phyloP scores from a whole-genome alignment of 2,888 invertebrate species.

The Polia nebulosa region DNA sequence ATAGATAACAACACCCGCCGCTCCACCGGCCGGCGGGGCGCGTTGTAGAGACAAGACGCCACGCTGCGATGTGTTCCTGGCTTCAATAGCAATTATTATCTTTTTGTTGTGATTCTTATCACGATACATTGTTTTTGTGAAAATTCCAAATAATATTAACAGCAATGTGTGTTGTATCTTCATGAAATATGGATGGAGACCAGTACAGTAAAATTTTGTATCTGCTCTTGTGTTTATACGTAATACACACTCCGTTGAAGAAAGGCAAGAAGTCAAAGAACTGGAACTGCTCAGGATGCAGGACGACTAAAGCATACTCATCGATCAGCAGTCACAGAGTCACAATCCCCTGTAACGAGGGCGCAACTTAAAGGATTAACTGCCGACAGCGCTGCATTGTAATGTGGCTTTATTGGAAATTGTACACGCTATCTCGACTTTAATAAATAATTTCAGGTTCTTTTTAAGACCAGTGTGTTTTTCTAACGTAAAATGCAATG shows the following conservation, averaged over 20 bases:
- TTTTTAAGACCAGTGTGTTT: background rate
- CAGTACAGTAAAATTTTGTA: no score
- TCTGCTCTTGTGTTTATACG: no score
- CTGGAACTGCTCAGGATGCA: no score
- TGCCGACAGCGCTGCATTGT: conserved; percentile 4
- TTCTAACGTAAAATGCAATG: background rate
- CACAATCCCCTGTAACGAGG: conserved; percentile 31
- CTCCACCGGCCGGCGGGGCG: no score
- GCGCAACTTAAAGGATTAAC: conserved; percentile 46
- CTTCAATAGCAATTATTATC: conserved; percentile 12
- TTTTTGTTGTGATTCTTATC: conserved; percentile 5
- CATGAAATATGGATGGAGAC: no score
- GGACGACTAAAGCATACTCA: conserved; percentile 5
- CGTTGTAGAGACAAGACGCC: no score
- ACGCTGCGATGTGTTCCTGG: background rate
- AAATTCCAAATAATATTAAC: no score
- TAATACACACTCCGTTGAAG: no score
- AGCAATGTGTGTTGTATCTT: no score
- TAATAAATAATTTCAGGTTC: background rate
- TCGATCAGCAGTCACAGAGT: conserved; percentile 35
- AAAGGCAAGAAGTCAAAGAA: background rate
- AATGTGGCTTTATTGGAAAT: conserved; percentile 17
- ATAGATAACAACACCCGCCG: conserved; percentile 5
- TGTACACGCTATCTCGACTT: background rate
- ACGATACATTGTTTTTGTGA: background rate